phyloP scores from a whole-genome alignment of 2,113 vertebrate genomes.

The Melanerpes aurifrons region DNA sequence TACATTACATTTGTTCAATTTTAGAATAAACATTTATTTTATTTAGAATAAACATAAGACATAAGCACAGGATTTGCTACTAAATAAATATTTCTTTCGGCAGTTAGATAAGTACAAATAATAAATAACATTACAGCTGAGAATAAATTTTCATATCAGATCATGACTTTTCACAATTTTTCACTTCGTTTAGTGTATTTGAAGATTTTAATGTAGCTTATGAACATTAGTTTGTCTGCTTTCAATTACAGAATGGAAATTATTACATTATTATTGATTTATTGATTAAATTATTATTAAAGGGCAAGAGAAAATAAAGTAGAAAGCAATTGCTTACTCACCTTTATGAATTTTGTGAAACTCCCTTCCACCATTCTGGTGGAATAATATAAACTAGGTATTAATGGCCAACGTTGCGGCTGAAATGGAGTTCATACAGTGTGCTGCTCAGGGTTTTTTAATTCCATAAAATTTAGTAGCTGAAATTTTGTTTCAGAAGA shows the following conservation, averaged over 20 bases:
- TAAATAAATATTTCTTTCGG: neutral
- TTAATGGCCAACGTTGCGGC: fast-evolving
- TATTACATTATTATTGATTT: too few species aligned
- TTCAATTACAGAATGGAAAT: neutral
- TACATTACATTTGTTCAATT: neutral
- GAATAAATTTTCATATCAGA: neutral
- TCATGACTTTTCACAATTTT: neutral
- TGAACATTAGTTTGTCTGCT: neutral
- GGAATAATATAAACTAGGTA: neutral
- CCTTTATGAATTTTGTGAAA: neutral
- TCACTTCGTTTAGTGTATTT: neutral
- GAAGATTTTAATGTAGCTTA: neutral
- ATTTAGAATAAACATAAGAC: too few species aligned
- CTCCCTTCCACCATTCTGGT: neutral
- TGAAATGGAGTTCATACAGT: neutral
- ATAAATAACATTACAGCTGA: neutral
- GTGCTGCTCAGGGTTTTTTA: neutral
- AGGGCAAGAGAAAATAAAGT: neutral
- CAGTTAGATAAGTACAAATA: neutral
- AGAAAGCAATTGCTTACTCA: neutral
- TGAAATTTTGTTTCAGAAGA: neutral
- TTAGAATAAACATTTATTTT: too few species aligned
- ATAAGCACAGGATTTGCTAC: neutral
- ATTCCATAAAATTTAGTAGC: neutral
- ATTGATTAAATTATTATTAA: neutral